phyloP scores from a whole-genome alignment of 2,797 vertebrate genomes.

The Sebastes alutus region DNA sequence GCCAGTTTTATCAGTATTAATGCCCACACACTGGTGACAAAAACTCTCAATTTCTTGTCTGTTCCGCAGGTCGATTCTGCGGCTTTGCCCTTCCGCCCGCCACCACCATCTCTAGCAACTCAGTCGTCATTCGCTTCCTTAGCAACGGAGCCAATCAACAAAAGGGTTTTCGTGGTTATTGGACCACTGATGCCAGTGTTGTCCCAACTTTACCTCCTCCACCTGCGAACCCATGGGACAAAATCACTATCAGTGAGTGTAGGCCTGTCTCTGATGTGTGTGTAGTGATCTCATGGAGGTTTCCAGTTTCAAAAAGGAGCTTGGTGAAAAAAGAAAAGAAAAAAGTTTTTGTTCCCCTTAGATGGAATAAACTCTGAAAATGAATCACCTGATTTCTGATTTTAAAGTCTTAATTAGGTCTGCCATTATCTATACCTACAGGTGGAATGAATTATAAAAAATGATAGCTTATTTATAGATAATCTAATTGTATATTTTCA shows the following conservation, averaged over 20 bases:
- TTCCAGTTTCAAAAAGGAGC: background rate
- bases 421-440: background rate
- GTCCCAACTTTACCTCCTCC: slow-evolving; percentile 71
- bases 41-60: background rate
- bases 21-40: background rate
- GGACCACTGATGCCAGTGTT: slow-evolving; percentile 73
- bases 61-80: slow-evolving; percentile 77
- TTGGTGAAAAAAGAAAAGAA: background rate
- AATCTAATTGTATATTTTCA: background rate
- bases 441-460: background rate
- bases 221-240: slow-evolving; percentile 75
- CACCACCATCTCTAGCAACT: slow-evolving; percentile 51
- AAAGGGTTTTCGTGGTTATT: slow-evolving; percentile 82
- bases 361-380: background rate
- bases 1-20: background rate
- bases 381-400: background rate
- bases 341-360: background rate
- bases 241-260: slow-evolving; percentile 73
- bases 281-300: background rate
- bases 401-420: background rate
- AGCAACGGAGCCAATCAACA: slow-evolving; percentile 68
- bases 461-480: background rate
- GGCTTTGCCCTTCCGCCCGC: slow-evolving; percentile 62
- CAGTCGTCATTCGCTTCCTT: slow-evolving; percentile 76
- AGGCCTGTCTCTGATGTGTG: background rate